These are phyloP conservation scores for Archegozetes longisetosus DNA, from an alignment of 1,140 invertebrate genomes.

Conservation along the genomic window DNA sequence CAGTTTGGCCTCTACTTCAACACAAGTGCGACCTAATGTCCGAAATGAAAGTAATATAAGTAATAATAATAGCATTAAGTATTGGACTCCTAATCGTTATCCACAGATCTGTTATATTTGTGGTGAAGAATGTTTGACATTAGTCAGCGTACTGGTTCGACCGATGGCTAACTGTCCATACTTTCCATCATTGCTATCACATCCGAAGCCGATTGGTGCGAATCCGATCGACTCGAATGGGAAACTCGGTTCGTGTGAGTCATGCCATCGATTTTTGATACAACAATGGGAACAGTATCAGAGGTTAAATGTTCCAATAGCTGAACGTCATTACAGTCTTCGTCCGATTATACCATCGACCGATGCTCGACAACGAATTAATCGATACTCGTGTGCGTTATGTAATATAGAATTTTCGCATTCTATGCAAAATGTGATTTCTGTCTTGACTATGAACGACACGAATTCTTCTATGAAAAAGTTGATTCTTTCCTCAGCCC, in stretches of 20 bases:
- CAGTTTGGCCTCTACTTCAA: too few species aligned
- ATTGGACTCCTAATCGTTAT: too few species aligned
- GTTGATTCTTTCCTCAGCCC: conserved; percentile 52
- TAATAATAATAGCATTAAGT: too few species aligned
- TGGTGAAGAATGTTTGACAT: not conserved
- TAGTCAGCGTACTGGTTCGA: conserved; percentile 2
- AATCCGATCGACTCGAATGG: conserved; percentile 60
- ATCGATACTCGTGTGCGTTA: conserved; percentile 54
- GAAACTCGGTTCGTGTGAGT: conserved; percentile 56
- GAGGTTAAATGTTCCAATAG: conserved; percentile 46
- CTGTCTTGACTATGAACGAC: conserved; percentile 70
- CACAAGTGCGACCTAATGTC: too few species aligned
- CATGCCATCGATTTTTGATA: conserved; percentile 60
- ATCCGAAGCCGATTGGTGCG: conserved; percentile 64
- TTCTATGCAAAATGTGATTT: conserved; percentile 52
- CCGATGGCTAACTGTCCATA: conserved; percentile 45
- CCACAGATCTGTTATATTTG: conserved; percentile 4
- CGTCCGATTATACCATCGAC: conserved; percentile 35
- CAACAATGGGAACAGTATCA: conserved; percentile 57
- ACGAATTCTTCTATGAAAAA: conserved; percentile 66
- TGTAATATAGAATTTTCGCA: conserved; percentile 61
- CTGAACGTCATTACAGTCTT: conserved; percentile 60
- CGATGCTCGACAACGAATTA: conserved; percentile 44
- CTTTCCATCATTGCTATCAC: conserved; percentile 64
- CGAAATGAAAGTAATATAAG: too few species aligned